Base-by-base conservation (phyloP, 2,797 vertebrate species). In the Propithecus deckenii region DNA sequence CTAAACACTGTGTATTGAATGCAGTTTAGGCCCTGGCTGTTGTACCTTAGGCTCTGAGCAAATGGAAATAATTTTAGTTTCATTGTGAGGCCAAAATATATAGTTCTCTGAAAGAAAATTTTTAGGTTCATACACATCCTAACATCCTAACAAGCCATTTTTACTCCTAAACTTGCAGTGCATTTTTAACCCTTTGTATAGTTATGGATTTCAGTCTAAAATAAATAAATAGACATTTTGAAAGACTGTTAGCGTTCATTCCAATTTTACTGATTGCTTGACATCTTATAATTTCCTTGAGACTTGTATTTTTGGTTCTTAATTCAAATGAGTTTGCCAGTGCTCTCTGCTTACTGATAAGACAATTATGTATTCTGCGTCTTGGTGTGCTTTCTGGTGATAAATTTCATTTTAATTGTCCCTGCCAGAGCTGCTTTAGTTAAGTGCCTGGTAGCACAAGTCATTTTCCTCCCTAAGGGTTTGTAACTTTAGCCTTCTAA, bases 381-480 rank as follows among this genome's bases (percentile, higher is more conserved):
- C 71, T 95, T 81, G 63, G 69, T 93, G 12, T 80, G 72, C 12
- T 89, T 96, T 97, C 83, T 92, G 91, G 48, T 91, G 83, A 91
- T 93, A 97, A 98, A 93, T 94, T 93, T 0, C 92, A 72, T 94
- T 96, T 81, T 55, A 85, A 94, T 96, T 97, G 85, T 93, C 18
- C 86, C 85, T 92, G 72, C 32, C 89, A 81, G 97, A 52, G 92
- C 65, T 91, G 87, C 89, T 94, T 50, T 87, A 96, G 89, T 91
- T 72, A 92, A 86, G 84, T n/a, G 43, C 52, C 52, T 89, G 67
- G 90, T 96, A 83, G 85, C 67, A 95, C 57, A 86, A 97, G 83
- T 46, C 50, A 96, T 43, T 61, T 97, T 95, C 80, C 23, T 90
- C 91, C 79, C 93, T 78, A 48, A 63, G 2, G 13, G 25, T 74